Conservation (phyloP, 1,140 invertebrate species). For the Drosophila kikkawai region DNA sequence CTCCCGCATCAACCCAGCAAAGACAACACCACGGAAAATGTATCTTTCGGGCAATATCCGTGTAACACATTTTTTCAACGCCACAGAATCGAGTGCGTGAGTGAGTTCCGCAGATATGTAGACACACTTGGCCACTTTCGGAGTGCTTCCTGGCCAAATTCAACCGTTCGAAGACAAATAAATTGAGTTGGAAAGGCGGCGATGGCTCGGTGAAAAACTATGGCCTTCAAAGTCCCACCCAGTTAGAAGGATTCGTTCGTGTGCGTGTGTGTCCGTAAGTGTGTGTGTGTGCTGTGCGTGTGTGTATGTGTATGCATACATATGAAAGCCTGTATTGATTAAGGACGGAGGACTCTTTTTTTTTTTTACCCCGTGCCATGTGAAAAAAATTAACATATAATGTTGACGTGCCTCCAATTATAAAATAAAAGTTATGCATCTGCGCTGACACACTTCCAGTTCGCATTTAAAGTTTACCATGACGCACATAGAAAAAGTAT, state of each 20-base stretch:
- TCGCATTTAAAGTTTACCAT: conserved; percentile 6
- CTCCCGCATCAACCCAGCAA: conserved; percentile 17
- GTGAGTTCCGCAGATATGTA: conserved; percentile 18
- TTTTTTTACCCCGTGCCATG: conserved; percentile 24
- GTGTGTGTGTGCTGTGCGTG: conserved; percentile 19
- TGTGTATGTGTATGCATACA: conserved; percentile 51
- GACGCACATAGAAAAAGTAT: conserved; percentile 4
- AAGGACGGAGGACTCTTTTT: conserved; percentile 33
- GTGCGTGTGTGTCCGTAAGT: conserved; percentile 18
- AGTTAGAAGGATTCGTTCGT: conserved; percentile 41
- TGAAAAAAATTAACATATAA: conserved; percentile 39
- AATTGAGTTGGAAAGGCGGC: conserved; percentile 35
- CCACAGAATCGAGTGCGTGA: conserved; percentile 18
- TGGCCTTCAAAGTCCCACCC: conserved; percentile 61
- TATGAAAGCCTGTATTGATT: conserved; percentile 41
- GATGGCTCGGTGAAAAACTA: conserved; percentile 50
- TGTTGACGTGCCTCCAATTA: conserved; percentile 45
- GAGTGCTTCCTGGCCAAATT: conserved; percentile 12
- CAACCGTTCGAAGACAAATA: conserved; percentile 13
- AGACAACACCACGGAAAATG: conserved; percentile 51
- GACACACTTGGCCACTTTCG: conserved; percentile 15
- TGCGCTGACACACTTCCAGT: conserved; percentile 24
- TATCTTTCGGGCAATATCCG: conserved; percentile 53
- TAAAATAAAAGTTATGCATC: conserved; percentile 33
- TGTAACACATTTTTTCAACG: conserved; percentile 56